phyloP scores from a whole-genome alignment of 2,888 invertebrate genomes.

The Euproctis similis region DNA sequence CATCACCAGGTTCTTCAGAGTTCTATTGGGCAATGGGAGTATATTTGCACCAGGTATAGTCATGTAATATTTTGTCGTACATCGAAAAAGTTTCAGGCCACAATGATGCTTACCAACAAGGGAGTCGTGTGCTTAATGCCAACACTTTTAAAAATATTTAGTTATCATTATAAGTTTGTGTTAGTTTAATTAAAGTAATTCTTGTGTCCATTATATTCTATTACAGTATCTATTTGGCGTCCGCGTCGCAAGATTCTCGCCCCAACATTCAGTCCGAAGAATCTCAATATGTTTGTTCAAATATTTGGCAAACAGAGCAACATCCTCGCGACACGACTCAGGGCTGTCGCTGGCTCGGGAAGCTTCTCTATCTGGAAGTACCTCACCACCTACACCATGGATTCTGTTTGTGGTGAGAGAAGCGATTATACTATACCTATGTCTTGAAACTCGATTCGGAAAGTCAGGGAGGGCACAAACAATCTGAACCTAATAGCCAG shows the following conservation, averaged over 20 bases:
- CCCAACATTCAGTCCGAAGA: constrained; percentile 35
- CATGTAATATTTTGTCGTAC: background rate
- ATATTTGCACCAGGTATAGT: constrained; percentile 42
- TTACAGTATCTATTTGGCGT: constrained; percentile 26
- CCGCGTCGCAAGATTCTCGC: constrained; percentile 40
- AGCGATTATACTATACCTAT: too few relatives aligned
- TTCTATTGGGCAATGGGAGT: constrained; percentile 33
- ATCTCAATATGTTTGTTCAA: constrained; percentile 29
- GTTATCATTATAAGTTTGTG: too few relatives aligned
- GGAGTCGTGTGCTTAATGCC: too few relatives aligned
- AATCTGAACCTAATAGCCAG: too few relatives aligned
- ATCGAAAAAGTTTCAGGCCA: background rate
- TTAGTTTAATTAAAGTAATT: too few relatives aligned
- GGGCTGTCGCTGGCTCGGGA: constrained; percentile 17
- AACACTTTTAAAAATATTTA: too few relatives aligned
- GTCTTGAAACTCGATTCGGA: too few relatives aligned
- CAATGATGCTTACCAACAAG: too few relatives aligned
- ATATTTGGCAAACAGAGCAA: constrained; percentile 33
- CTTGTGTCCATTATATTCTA: too few relatives aligned
- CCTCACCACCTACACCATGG: constrained; percentile 35
- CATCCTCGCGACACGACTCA: constrained; percentile 26
- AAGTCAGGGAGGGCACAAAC: too few relatives aligned
- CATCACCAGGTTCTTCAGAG: constrained; percentile 17
- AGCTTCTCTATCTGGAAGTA: constrained; percentile 37
- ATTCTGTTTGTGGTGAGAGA: constrained; percentile 41